Conservation (phyloP, 2,113 vertebrate species). For the Accipiter virgatus region DNA sequence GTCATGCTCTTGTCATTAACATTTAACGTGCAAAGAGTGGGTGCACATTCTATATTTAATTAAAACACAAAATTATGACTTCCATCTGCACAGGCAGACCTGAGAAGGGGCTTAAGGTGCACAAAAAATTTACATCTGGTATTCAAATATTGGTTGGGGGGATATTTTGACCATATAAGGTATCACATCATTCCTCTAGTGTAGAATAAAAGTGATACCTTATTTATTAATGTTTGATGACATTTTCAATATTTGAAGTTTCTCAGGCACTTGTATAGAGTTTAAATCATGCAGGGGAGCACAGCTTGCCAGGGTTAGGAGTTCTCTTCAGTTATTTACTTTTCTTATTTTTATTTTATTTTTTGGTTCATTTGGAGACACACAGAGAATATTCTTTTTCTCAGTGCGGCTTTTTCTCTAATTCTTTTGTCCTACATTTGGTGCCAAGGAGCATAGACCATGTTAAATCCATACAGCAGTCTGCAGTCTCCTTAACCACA, state of each 20-base stretch:
- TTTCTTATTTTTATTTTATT: neutral
- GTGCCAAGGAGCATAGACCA: neutral
- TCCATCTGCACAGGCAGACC: slow-evolving; percentile 53
- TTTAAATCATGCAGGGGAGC: neutral
- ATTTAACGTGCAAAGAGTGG: slow-evolving; percentile 50
- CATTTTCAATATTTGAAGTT: slow-evolving; percentile 22
- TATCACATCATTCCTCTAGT: slow-evolving; percentile 15
- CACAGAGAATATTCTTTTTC: neutral
- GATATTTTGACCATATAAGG: neutral
- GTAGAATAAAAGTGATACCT: neutral
- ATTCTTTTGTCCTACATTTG: neutral
- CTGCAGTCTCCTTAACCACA: slow-evolving; percentile 9
- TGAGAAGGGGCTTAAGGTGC: slow-evolving; percentile 26
- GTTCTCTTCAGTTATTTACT: neutral
- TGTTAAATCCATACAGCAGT: neutral
- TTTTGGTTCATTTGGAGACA: slow-evolving; percentile 1
- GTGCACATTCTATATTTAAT: slow-evolving; percentile 66
- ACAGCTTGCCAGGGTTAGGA: neutral
- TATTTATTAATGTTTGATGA: slow-evolving; percentile 50
- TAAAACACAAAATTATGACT: slow-evolving; percentile 66
- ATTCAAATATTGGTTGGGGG: slow-evolving; percentile 27
- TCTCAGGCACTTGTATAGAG: neutral
- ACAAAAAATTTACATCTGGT: slow-evolving; percentile 53
- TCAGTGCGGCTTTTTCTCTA: neutral
- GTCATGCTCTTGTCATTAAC: slow-evolving; percentile 62